Base-by-base conservation (phyloP, 1,140 invertebrate species). In the Ostrea denselamellosa region DNA sequence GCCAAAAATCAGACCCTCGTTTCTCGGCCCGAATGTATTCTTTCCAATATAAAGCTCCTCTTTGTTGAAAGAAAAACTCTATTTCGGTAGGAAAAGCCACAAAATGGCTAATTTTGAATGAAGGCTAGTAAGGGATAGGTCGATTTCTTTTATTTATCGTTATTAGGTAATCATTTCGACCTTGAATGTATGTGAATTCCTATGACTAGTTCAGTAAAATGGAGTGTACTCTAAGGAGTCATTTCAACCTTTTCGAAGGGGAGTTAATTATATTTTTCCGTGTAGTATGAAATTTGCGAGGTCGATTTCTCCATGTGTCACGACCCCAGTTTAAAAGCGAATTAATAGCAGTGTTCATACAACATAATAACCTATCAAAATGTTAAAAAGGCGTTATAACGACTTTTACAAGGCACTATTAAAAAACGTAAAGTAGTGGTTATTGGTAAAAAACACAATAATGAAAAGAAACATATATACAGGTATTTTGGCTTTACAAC, bases 201-300 rank as follows among this genome's bases (percentile, higher is more conserved):
- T 62, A 17, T 17, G 17, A 62, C 56, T 62, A 14, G 56, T 19
- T 19, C n/a, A 14, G 2, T 25, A 77, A 77, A 28, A n/a, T n/a
- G 9, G 22, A 17, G 22, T 10, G 28, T 25, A 44, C 28, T 77
- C 28, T 77, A 12, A 62, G 34, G 0, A 62, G 28, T 77, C 25
- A 28, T 28, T 28, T 10, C 28, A 25, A 77, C 28, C 68, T 34
- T 12, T 34, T 34, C 68, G 0, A 28, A 44, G 10, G 22, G 28
- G 65, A 71, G 68, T 77, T 77, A 77, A 77, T 77, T 77, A 77
- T 14, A 77, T 25, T 77, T 77, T 77, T 28, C 68, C 68, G 68
- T 77, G 68, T 34, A 34, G 68, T 77, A 25, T 77, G 68, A 77
- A 77, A 77, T 77, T 77, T 28, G 25, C 12, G 68, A 28, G 68